A percentile compares a stretch with the other conserved stretches of the same genome.
These are phyloP conservation scores for Lithophane socia DNA, from an alignment of 2,888 invertebrate species.

Conservation along the genomic window DNA sequence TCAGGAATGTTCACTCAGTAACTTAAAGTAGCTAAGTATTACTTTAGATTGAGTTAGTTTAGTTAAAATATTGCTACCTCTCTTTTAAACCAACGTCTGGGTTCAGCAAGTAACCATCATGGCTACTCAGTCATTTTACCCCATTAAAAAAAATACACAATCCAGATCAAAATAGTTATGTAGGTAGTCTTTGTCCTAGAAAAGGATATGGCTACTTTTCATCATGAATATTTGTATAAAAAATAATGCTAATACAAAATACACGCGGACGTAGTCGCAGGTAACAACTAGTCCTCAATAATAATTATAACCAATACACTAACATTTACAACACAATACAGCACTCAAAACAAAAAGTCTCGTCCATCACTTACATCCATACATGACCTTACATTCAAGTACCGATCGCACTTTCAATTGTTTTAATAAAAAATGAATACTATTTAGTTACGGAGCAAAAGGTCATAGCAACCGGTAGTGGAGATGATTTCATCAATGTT, in stretches of 20 bases:
- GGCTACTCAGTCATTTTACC: no score
- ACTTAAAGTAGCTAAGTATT: no score
- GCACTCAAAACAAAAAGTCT: slow-evolving; percentile 52
- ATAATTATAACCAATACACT: slow-evolving; percentile 17
- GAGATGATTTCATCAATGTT: slow-evolving; percentile 77
- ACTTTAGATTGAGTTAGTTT: no score
- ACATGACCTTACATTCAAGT: slow-evolving; percentile 78
- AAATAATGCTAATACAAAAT: neutral
- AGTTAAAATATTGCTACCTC: no score
- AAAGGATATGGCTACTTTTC: neutral
- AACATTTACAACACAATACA: slow-evolving; percentile 46
- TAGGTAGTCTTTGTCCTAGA: no score
- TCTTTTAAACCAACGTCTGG: no score
- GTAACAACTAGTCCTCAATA: neutral
- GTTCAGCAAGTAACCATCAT: no score
- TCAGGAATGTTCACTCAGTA: no score
- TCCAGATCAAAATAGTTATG: no score
- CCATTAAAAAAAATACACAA: no score
- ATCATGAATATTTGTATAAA: neutral
- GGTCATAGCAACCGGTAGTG: slow-evolving; percentile 80
- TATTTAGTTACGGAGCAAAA: slow-evolving; percentile 77
- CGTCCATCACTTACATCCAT: slow-evolving; percentile 59
- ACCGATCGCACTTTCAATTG: slow-evolving; percentile 85
- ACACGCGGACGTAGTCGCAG: no score
- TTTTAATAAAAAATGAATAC: slow-evolving; percentile 74